These are phyloP conservation scores for Pseudomyrmex flavicornis DNA, from an alignment of 1,140 invertebrate genomes.

Conservation along the genomic window DNA sequence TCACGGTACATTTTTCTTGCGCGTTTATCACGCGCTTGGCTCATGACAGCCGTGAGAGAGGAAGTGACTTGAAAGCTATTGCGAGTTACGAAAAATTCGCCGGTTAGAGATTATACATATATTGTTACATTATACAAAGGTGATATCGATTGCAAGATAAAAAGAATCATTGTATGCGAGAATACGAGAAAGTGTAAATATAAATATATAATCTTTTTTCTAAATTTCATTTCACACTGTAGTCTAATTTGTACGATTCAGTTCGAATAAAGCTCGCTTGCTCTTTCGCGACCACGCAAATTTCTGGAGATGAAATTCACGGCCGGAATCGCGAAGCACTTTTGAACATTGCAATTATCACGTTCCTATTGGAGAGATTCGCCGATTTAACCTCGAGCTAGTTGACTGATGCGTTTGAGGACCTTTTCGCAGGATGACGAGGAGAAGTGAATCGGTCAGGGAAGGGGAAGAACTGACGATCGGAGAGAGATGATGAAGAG, in stretches of 20 bases:
- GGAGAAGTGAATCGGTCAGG: no score
- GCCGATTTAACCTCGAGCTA: not conserved
- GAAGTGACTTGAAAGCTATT: not conserved
- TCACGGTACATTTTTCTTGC: slow-evolving; percentile 16
- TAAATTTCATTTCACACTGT: not conserved
- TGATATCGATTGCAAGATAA: not conserved
- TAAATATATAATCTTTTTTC: not conserved
- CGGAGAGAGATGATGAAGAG: slow-evolving; percentile 32
- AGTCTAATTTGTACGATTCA: no score
- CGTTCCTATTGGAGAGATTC: slow-evolving; percentile 14
- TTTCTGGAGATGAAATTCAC: not conserved
- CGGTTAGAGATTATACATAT: not conserved
- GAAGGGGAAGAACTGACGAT: not conserved
- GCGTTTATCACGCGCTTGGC: not conserved
- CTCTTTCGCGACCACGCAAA: not conserved
- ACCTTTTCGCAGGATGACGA: not conserved
- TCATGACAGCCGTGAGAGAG: not conserved
- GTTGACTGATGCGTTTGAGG: slow-evolving; percentile 2
- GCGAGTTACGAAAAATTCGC: not conserved
- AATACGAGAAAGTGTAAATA: not conserved
- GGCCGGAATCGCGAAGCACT: not conserved
- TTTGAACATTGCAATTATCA: slow-evolving; percentile 30
- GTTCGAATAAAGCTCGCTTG: no score
- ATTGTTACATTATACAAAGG: no score
- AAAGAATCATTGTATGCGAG: not conserved